A percentile compares a stretch with the other conserved stretches of the same genome.
Evolutionary conservation across 92 coral and sea anemone species (phyloP).

Genomic region (Hydrozoanthus gracilis): DNA sequence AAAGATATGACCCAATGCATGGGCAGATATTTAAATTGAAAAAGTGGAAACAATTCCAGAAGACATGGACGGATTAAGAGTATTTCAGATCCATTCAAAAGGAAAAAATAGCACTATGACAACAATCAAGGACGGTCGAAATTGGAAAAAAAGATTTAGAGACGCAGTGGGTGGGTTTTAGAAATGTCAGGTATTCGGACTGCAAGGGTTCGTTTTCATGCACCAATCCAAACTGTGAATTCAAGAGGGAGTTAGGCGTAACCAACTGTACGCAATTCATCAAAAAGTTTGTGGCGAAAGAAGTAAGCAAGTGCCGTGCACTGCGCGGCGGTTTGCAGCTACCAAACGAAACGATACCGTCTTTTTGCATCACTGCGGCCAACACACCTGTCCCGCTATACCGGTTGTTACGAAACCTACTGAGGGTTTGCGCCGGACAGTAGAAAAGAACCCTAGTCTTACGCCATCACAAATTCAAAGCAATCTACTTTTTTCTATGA

Average conservation of each 20-base stretch:
- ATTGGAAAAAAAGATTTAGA: constrained; percentile 36
- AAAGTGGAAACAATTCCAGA: constrained; percentile 19
- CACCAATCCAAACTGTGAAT: constrained; percentile 10
- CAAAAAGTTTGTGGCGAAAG: constrained; percentile 8
- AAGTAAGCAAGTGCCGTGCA: constrained; percentile 17
- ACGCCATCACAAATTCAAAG: constrained; percentile 58
- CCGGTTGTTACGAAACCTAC: constrained; percentile 33
- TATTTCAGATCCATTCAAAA: not conserved
- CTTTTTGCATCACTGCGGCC: constrained; percentile 39
- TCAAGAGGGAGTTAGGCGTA: constrained; percentile 40
- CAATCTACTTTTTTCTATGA: constrained; percentile 32
- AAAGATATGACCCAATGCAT: constrained; percentile 28
- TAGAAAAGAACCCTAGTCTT: constrained; percentile 43
- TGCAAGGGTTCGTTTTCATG: constrained; percentile 39
- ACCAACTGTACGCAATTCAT: constrained; percentile 7
- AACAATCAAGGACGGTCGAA: constrained; percentile 38
- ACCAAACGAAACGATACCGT: not conserved
- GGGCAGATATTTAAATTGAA: constrained; percentile 32
- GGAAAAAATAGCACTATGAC: not conserved
- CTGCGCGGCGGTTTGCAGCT: constrained; percentile 32
- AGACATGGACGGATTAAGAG: constrained; percentile 29
- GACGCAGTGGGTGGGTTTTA: constrained; percentile 27
- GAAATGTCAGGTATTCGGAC: constrained; percentile 28
- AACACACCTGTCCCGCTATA: constrained; percentile 50
- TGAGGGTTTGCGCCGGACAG: constrained; percentile 47